Evolutionary conservation across 2,797 vertebrate genomes (phyloP), one percentile per base, ranked within the genome.

Genomic region (Sciaenops ocellatus): DNA sequence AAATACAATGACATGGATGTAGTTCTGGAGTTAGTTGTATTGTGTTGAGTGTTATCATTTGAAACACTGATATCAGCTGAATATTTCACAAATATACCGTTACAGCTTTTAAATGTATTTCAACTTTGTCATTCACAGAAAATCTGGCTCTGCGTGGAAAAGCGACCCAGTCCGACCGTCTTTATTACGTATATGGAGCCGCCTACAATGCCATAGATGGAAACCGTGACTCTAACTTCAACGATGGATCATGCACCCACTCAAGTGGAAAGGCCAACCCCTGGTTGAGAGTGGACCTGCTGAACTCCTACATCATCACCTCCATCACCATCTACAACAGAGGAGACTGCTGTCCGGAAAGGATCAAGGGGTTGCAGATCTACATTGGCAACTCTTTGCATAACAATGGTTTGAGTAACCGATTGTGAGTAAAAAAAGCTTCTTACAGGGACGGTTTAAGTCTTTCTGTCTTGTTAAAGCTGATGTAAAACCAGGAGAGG

Each of bases 261-360:
- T 73, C 88, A 2, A 0, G 0, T 0, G 0, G 0, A 22, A 1
- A 9, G 4, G 0, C 0, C 17, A 2, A 48, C 28, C 87, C 85
- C 70, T 89, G 87, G 87, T 87, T 87, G 89, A 85, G 78, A 26
- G 87, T 87, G 73, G 85, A 89, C 65, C 78, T 89, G 61, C 78
- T 86, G 56, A 64, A 85, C 1, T 18, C 12, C 1, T 87, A 93
- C 82, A 61, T 84, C 8, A 59, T 95, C 26, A 84, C 76, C 60
- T 87, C 86, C 1, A 24, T 95, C 18, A 47, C 1, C 52, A 52
- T 95, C 71, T 86, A 74, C 41, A 94, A 92, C 81, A 88, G 82
- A 85, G 44, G 57, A 48, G 89, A 93, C 65, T 63, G 30, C 63
- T 73, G 68, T 56, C 0, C 2, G 2, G 0, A 57, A 0, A 73